Evolutionary conservation across 2,113 vertebrate species (phyloP), one percentile per base, ranked within the genome.

Genomic region (Thamnaconus septentrionalis): DNA sequence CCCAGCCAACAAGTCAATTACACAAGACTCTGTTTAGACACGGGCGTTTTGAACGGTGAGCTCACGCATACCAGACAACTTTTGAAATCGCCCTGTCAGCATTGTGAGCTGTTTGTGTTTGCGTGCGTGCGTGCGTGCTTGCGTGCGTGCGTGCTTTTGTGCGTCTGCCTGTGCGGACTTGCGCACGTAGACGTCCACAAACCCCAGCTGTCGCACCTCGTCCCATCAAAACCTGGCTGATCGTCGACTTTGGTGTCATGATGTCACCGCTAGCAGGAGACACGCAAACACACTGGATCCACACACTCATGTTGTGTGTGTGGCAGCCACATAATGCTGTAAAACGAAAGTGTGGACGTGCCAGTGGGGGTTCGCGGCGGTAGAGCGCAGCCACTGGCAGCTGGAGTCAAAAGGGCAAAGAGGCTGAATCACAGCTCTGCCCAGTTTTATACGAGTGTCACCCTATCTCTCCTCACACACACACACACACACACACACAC

Each of bases 381-480:
- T 31, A 31, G 18, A 31, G 18, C 18, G 76, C 77, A 58, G 62
- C 64, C 64, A 49, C 40, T 75, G 68, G 72, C 79, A 79, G 47
- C 54, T 68, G 61, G 66, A 11, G 39, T 84, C 64, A 72, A 68
- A 31, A 85, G 5, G 74, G 76, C 82, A 73, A 77, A 80, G 74
- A 78, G 76, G 71, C 79, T 85, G 77, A 85, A 71, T 78, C 68
- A 70, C 74, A 75, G 75, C 64, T 76, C 64, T 62, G 69, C 72
- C 83, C 72, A 66, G 61, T 77, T 57, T 52, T 52, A 52, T 73
- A 2, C 18, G 67, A 75, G 80, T 79, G 71, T 73, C 52, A 63
- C 52, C 66, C 71, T 78, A 82, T 85, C 83, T 80, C 65, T 84
- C 48, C 71, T 83, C 72, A 64, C 68, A 80, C 83, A 84, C 61